Conservation (phyloP, 2,797 vertebrate species). For the Spondyliosoma cantharus region DNA sequence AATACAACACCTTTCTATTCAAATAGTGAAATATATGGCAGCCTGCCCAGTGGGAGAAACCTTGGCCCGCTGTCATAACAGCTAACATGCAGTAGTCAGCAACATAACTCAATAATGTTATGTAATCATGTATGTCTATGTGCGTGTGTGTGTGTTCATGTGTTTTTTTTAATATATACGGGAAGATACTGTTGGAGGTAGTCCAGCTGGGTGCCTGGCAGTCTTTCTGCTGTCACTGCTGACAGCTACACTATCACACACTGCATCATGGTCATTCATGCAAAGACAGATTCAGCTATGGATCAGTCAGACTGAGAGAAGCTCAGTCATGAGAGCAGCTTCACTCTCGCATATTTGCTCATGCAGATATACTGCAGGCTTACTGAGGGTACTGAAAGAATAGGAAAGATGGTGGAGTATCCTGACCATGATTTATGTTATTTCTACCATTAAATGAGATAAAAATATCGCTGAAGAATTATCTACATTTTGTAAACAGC, state of each 20-base stretch:
- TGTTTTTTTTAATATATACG: constrained; percentile 5
- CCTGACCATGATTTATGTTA: neutral
- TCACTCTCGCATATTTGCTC: constrained; percentile 38
- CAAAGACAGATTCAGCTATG: constrained; percentile 62
- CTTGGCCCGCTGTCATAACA: constrained; percentile 13
- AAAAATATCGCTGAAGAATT: neutral
- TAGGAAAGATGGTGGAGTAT: neutral
- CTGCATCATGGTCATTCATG: constrained; percentile 72
- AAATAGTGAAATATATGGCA: constrained; percentile 1
- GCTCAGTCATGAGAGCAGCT: constrained; percentile 54
- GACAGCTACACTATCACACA: constrained; percentile 66
- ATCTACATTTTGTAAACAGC: constrained; percentile 1
- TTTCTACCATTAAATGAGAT: neutral
- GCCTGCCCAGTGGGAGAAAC: constrained; percentile 14
- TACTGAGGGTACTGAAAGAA: constrained; percentile 11
- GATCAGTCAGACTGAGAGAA: constrained; percentile 58
- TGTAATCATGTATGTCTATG: constrained; percentile 24
- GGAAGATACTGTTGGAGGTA: constrained; percentile 44
- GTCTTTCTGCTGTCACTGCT: constrained; percentile 54
- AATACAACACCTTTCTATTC: constrained; percentile 7
- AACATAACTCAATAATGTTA: constrained; percentile 43
- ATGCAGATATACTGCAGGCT: constrained; percentile 43
- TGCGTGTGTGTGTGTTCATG: neutral
- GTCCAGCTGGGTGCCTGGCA: constrained; percentile 59
- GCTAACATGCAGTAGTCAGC: constrained; percentile 37